These are phyloP conservation scores for Cheilosia pagana DNA, from an alignment of 2,888 invertebrate genomes.

Conservation along the genomic window DNA sequence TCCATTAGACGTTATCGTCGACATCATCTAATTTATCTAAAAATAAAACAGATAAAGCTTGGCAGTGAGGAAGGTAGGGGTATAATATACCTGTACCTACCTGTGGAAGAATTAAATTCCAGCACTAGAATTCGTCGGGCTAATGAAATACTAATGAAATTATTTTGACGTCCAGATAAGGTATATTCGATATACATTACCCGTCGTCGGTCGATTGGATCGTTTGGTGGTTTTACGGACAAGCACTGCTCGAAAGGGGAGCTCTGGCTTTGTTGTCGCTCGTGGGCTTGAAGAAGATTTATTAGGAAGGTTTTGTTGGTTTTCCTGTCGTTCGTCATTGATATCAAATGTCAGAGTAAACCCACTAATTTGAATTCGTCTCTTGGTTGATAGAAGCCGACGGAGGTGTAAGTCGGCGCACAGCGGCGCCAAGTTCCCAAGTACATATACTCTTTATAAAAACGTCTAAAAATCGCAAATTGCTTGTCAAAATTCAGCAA, in stretches of 20 bases:
- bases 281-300: slow-evolving; percentile 36
- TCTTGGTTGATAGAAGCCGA: not conserved
- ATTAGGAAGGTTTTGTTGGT: slow-evolving; percentile 16
- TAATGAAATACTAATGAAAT: slow-evolving; percentile 47
- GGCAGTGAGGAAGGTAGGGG: not conserved
- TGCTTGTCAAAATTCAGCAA: no score
- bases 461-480: no score
- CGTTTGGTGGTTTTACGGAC: slow-evolving; percentile 23
- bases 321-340: slow-evolving; percentile 19
- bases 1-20: slow-evolving; percentile 38
- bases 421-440: not conserved
- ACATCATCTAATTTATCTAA: slow-evolving; percentile 35
- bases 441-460: no score
- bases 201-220: not conserved
- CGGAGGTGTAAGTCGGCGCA: not conserved
- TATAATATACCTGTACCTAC: not conserved
- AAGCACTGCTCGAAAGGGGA: not conserved
- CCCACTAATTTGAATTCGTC: slow-evolving; percentile 28
- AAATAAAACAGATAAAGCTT: slow-evolving; percentile 12
- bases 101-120: slow-evolving; percentile 27
- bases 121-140: slow-evolving; percentile 30
- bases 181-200: slow-evolving; percentile 37
- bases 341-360: slow-evolving; percentile 43
- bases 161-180: slow-evolving; percentile 47
- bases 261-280: not conserved